Evolutionary conservation across 2,113 vertebrate genomes (phyloP).

Genomic region (Camelus bactrianus): DNA sequence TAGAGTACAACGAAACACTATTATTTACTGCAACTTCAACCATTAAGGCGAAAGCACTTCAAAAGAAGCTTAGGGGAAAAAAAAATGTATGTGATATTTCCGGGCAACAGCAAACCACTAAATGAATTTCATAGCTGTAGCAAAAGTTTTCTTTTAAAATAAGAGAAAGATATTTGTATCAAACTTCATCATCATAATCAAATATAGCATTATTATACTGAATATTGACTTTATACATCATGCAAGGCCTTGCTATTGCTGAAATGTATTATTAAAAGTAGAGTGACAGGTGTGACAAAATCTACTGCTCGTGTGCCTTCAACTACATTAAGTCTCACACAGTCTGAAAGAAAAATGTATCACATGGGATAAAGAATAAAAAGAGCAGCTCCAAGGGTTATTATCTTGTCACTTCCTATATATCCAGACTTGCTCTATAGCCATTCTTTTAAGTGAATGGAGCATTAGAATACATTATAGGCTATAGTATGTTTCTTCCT

Average conservation of each 20-base stretch:
- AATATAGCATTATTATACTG: neutral
- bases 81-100: constrained; percentile 11
- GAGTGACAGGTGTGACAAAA: constrained; percentile 74
- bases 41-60: constrained; percentile 54
- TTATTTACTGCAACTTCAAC: constrained; percentile 54
- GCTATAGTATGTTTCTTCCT: neutral
- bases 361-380: constrained; percentile 74
- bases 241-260: constrained; percentile 3
- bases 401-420: constrained; percentile 80
- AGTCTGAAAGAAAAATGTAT: constrained; percentile 75
- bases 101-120: neutral
- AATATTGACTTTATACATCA: constrained; percentile 44
- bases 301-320: constrained; percentile 59
- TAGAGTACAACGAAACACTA: neutral
- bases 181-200: constrained; percentile 45
- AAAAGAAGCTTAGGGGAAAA: constrained; percentile 30
- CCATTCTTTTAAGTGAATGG: constrained; percentile 61
- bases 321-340: constrained; percentile 42
- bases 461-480: constrained; percentile 10
- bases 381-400: constrained; percentile 69
- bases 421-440: constrained; percentile 20
- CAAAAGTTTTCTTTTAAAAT: constrained; percentile 55
- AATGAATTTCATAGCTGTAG: constrained; percentile 54
- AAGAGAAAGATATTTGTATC: constrained; percentile 44
- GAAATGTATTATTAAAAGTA: constrained; percentile 72